Percentiles rank a stretch among this genome's conserved stretches.
These are phyloP conservation scores for Trididemnum nubilum DNA, from an alignment of 23 tunicate genomes.

Conservation along the genomic window DNA sequence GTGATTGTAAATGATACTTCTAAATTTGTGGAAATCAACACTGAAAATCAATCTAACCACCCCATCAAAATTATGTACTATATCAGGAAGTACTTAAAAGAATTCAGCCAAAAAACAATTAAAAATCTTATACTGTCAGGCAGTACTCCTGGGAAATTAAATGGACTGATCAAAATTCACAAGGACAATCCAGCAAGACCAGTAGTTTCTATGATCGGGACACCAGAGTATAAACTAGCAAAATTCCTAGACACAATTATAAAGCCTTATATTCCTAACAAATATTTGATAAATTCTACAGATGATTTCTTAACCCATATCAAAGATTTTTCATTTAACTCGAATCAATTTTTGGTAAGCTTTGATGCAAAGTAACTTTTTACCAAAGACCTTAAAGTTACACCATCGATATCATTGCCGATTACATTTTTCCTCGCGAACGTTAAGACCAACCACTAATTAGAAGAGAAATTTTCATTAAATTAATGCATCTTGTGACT, in stretches of 20 bases:
- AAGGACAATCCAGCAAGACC: background rate
- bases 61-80: no score
- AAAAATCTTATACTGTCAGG: background rate
- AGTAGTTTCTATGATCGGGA: background rate
- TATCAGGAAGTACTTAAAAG: background rate
- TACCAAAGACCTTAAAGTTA: no score
- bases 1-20: no score
- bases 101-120: background rate
- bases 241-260: background rate
- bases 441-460: no score
- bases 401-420: no score
- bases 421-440: no score
- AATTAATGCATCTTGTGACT: no score
- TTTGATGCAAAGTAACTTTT: no score
- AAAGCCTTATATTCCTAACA: conserved; percentile 2
- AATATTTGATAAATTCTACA: background rate
- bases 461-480: no score
- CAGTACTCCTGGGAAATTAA: background rate
- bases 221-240: background rate
- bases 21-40: no score
- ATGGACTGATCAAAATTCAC: background rate
- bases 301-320: background rate
- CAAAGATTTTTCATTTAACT: background rate
- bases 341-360: background rate
- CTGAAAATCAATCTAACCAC: no score